Percentiles rank a stretch among this genome's conserved stretches.
Conservation (phyloP, 2,888 invertebrate species). For the Parnassius mnemosyne region DNA sequence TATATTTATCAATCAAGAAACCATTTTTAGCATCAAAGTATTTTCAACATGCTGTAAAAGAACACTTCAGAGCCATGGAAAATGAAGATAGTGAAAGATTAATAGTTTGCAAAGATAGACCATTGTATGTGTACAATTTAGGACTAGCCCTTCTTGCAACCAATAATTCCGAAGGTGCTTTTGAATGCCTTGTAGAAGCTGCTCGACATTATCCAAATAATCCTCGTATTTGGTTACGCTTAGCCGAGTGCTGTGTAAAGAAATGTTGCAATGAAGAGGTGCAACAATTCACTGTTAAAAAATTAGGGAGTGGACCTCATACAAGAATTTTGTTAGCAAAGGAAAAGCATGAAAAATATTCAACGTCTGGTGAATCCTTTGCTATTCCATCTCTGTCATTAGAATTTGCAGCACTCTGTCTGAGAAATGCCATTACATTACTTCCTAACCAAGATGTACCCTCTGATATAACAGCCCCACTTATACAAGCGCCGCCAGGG, state of each 20-base stretch:
- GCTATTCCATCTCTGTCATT: slow-evolving; percentile 93
- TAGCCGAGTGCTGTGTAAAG: slow-evolving; percentile 95
- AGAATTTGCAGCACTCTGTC: slow-evolving; percentile 93
- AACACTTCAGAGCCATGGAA: slow-evolving; percentile 80
- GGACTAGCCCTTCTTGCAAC: slow-evolving; percentile 91
- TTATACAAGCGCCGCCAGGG: slow-evolving; percentile 81
- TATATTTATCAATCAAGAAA: slow-evolving; percentile 90
- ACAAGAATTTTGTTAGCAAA: slow-evolving; percentile 62
- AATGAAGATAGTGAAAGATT: slow-evolving; percentile 65
- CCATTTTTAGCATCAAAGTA: slow-evolving; percentile 89
- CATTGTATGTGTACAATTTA: slow-evolving; percentile 89
- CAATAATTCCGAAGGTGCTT: slow-evolving; percentile 90
- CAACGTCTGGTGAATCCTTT: slow-evolving; percentile 84
- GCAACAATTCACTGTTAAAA: slow-evolving; percentile 67
- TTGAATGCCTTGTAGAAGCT: slow-evolving; percentile 93
- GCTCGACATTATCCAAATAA: slow-evolving; percentile 92
- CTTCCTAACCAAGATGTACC: slow-evolving; percentile 81
- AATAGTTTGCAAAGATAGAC: slow-evolving; percentile 70
- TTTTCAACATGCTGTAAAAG: slow-evolving; percentile 88
- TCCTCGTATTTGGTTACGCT: slow-evolving; percentile 93
- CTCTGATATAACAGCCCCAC: slow-evolving; percentile 48
- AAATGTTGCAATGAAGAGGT: slow-evolving; percentile 81
- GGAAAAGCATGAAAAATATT: slow-evolving; percentile 65
- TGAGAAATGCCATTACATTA: slow-evolving; percentile 90
- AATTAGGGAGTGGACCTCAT: slow-evolving; percentile 71